Evolutionary conservation across 2,888 invertebrate species (phyloP), one percentile per base, ranked within the genome.

Genomic region (Poecilobothrus nobilitatus): DNA sequence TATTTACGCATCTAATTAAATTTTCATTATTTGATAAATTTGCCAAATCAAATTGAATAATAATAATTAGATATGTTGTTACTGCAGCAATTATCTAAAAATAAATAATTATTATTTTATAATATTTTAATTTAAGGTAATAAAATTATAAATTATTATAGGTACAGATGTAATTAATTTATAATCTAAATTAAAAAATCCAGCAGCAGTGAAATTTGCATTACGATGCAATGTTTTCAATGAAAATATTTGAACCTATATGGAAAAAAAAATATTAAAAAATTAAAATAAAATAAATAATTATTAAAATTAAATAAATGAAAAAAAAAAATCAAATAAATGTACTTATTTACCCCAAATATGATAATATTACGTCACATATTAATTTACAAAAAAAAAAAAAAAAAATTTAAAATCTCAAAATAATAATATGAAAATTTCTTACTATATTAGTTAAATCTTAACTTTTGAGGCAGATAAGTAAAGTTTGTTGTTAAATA

Each of bases 151-250:
- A 37, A 37, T 37, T 5, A 37, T 37, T 37, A 18, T 9, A 70
- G 71, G 66, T 67, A 76, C 77, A 69, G 77, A 77, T 53, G 77
- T 78, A 34, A 77, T 75, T 18, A 77, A 68, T 70, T 77, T 77
- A 53, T 74, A 76, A 64, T 77, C 74, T 72, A 78, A 74, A 67
- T 76, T 74, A 22, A 77, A 76, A 53, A 76, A 78, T 18, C 76
- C 77, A 4, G 74, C 77, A 1, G 76, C 77, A 9, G 76, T 75
- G 15, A 78, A 75, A 12, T 71, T 73, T 8, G 75, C 70, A 70
- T 73, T 76, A 12, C 76, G 71, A 21, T 78, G 77, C 64, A 76
- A 62, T 1, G 77, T 74, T 73, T 77, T 75, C 65, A 76, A 66
- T 0, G 76, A 76, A 68, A 78, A 78, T 9, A 75, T 62, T 67